A percentile compares a stretch with the other conserved stretches of the same genome.
These are phyloP conservation scores for Poeciliopsis prolifica DNA, from an alignment of 2,113 vertebrate genomes.

Conservation along the genomic window DNA sequence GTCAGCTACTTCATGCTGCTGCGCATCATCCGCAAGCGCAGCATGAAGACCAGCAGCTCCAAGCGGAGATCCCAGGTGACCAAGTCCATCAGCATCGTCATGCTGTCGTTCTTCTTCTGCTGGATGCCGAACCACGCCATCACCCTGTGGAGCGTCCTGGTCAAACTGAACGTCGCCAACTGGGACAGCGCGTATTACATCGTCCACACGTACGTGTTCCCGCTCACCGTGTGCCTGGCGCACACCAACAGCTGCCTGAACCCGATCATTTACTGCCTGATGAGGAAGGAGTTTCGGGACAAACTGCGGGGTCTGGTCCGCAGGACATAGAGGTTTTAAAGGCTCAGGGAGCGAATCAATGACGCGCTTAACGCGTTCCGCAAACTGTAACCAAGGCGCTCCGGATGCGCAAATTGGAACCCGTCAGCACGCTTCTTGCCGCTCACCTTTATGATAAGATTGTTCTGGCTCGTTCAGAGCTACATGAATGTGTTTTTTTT, in stretches of 20 bases:
- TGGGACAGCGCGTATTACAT: slow-evolving; percentile 79
- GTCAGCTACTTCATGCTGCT: slow-evolving; percentile 77
- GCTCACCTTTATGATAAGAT: background rate
- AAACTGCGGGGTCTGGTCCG: slow-evolving; percentile 68
- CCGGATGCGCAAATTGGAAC: background rate
- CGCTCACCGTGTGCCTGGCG: slow-evolving; percentile 81
- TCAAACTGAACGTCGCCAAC: slow-evolving; percentile 78
- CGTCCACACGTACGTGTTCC: slow-evolving; percentile 82
- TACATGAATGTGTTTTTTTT: background rate
- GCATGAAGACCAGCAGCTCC: slow-evolving; percentile 68
- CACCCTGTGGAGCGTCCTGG: slow-evolving; percentile 82
- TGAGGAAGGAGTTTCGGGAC: slow-evolving; percentile 77
- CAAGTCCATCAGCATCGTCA: slow-evolving; percentile 68
- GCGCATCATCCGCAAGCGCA: slow-evolving; percentile 69
- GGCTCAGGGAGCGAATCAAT: background rate
- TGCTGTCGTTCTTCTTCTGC: slow-evolving; percentile 77
- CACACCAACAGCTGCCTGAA: slow-evolving; percentile 85
- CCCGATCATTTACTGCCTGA: slow-evolving; percentile 82
- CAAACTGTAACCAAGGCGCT: slow-evolving; percentile 18
- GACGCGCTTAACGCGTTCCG: background rate
- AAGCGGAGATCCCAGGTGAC: slow-evolving; percentile 71
- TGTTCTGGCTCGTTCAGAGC: background rate
- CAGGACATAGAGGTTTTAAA: slow-evolving; percentile 38
- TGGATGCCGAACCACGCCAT: slow-evolving; percentile 79
- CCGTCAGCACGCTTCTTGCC: slow-evolving; percentile 7